These are phyloP conservation scores for Ctenopoma kingsleyae DNA, from an alignment of 2,797 vertebrate genomes.

Conservation along the genomic window DNA sequence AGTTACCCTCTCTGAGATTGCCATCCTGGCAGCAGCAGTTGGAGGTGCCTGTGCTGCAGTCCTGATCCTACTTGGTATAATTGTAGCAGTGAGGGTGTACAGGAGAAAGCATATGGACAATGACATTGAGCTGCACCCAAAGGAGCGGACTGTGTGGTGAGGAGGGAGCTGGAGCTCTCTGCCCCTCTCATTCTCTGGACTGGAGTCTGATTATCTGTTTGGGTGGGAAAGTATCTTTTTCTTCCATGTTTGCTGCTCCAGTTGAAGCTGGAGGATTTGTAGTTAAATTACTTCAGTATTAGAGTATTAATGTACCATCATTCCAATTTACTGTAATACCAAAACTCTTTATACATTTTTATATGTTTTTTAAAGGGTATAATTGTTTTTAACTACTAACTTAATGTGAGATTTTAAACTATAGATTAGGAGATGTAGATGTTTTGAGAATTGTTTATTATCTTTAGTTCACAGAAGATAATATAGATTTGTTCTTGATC, in stretches of 20 bases:
- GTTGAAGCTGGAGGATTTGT: constrained; percentile 27
- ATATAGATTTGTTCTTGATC: constrained; percentile 8
- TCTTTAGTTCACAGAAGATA: too few species aligned
- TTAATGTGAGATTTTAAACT: constrained; percentile 16
- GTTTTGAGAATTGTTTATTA: too few species aligned
- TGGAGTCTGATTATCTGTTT: constrained; percentile 39
- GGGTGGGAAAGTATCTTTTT: constrained; percentile 24
- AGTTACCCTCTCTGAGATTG: constrained; percentile 87
- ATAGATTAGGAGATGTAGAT: constrained; percentile 32
- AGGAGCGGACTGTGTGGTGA: constrained; percentile 74
- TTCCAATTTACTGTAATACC: constrained; percentile 20
- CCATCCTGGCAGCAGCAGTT: constrained; percentile 86
- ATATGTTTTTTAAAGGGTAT: constrained; percentile 34
- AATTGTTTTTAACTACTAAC: constrained; percentile 12
- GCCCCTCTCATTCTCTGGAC: constrained; percentile 42
- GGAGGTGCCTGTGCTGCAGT: constrained; percentile 86
- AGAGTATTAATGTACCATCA: background rate
- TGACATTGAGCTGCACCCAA: constrained; percentile 52
- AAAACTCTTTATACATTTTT: constrained; percentile 24
- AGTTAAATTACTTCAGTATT: constrained; percentile 47
- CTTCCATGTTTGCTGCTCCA: constrained; percentile 58
- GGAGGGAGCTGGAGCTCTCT: constrained; percentile 40
- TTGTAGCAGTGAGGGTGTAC: constrained; percentile 78
- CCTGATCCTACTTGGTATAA: constrained; percentile 82
- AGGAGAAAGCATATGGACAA: constrained; percentile 47